Conservation (phyloP, 2,113 vertebrate species). For the Trematocara unimaculatum region DNA sequence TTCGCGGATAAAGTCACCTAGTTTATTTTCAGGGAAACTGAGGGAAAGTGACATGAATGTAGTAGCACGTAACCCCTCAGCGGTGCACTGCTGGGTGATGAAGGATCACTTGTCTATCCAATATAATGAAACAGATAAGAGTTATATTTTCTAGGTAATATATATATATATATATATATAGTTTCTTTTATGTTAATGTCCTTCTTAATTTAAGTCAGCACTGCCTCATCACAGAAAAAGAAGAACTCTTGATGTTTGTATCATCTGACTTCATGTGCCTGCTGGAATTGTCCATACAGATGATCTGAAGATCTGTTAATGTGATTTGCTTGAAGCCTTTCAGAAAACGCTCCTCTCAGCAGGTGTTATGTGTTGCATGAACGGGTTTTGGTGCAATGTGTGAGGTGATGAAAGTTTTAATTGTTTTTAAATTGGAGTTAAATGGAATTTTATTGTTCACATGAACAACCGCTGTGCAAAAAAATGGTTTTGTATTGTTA, state of each 20-base stretch:
- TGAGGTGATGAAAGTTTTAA: background rate
- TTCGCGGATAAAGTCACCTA: background rate
- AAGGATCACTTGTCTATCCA: slow-evolving; percentile 55
- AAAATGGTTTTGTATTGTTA: background rate
- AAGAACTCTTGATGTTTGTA: background rate
- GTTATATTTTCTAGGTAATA: slow-evolving; percentile 17
- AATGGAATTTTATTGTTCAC: slow-evolving; percentile 10
- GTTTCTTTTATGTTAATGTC: background rate
- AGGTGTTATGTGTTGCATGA: background rate
- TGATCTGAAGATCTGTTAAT: slow-evolving; percentile 25
- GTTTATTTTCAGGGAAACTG: slow-evolving; percentile 10
- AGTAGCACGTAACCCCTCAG: background rate
- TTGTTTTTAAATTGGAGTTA: background rate
- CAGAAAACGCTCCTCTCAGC: slow-evolving; percentile 1
- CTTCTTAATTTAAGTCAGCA: slow-evolving; percentile 11
- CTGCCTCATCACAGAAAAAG: slow-evolving; percentile 28
- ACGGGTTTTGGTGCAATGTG: slow-evolving; percentile 22
- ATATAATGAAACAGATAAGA: background rate
- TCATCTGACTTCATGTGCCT: slow-evolving; percentile 64
- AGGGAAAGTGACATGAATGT: slow-evolving; percentile 27
- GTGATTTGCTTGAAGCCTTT: slow-evolving; percentile 14
- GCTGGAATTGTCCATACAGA: slow-evolving; percentile 47
- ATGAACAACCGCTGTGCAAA: background rate
- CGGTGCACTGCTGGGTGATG: background rate
- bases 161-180: background rate